Conservation (phyloP, 2,113 vertebrate genomes). For the Tringa solitaria region DNA sequence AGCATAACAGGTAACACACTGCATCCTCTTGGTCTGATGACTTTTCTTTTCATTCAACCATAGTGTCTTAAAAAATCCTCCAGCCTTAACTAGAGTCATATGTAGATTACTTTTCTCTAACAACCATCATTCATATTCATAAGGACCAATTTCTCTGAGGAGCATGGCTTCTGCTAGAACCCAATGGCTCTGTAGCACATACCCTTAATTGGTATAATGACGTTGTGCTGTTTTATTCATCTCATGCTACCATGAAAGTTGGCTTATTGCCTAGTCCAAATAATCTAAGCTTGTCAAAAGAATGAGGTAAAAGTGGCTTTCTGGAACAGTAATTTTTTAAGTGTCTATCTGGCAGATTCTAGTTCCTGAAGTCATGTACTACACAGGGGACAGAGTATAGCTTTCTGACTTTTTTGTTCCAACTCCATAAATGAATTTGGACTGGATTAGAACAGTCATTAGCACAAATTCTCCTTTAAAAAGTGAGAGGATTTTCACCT, state of each 20-base stretch:
- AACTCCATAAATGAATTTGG: background rate
- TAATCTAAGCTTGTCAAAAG: background rate
- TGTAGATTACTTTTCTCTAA: background rate
- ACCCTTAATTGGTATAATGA: background rate
- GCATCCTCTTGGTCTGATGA: background rate
- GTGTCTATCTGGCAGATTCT: background rate
- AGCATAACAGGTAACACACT: background rate
- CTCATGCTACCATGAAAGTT: background rate
- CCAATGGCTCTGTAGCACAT: background rate
- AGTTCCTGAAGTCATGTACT: background rate
- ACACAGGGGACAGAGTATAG: background rate
- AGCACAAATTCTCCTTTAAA: background rate
- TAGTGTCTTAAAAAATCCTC: background rate
- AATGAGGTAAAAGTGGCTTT: conserved; percentile 4
- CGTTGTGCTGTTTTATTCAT: background rate
- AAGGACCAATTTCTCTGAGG: background rate
- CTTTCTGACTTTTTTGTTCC: background rate
- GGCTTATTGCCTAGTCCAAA: conserved; percentile 27
- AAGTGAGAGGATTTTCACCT: background rate
- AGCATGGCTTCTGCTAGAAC: background rate
- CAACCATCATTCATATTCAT: background rate
- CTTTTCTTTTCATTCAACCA: background rate
- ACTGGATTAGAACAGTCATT: background rate
- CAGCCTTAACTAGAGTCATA: background rate
- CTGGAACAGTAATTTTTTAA: conserved; percentile 30